Conservation (phyloP, 1,140 invertebrate genomes). For the Achroia grisella region DNA sequence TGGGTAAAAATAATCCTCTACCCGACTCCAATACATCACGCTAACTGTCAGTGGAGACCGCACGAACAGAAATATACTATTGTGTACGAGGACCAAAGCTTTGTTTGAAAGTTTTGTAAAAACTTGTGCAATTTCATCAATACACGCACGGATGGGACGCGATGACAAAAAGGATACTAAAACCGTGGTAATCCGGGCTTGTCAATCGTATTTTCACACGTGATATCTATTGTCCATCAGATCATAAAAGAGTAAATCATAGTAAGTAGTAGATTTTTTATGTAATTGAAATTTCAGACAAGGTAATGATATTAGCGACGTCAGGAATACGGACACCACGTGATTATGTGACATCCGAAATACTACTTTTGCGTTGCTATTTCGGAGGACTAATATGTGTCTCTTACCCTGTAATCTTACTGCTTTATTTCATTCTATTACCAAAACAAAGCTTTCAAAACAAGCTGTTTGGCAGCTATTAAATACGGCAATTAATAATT, state of each 20-base stretch:
- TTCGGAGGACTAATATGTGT: too few species aligned
- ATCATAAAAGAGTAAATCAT: background rate
- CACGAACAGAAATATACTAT: slow-evolving; percentile 70
- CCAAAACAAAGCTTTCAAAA: too few species aligned
- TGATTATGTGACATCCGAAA: too few species aligned
- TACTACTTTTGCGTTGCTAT: too few species aligned
- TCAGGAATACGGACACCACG: too few species aligned
- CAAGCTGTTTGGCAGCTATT: too few species aligned
- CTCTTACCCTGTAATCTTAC: too few species aligned
- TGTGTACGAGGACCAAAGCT: slow-evolving; percentile 46
- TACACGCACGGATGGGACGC: slow-evolving; percentile 41
- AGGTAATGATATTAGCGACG: too few species aligned
- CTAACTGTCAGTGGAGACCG: slow-evolving; percentile 66
- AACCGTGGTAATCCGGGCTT: slow-evolving; percentile 24
- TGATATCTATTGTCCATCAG: background rate
- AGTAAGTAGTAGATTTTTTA: too few species aligned
- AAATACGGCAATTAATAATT: too few species aligned
- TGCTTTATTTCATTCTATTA: too few species aligned
- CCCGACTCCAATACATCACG: slow-evolving; percentile 66
- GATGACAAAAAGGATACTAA: slow-evolving; percentile 14
- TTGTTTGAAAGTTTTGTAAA: slow-evolving; percentile 62
- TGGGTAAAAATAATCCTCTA: slow-evolving; percentile 70
- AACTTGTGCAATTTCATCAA: slow-evolving; percentile 63
- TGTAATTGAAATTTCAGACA: too few species aligned
- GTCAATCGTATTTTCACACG: slow-evolving; percentile 22